Conservation (phyloP, 2,113 vertebrate genomes). For the Emydocephalus ijimae region DNA sequence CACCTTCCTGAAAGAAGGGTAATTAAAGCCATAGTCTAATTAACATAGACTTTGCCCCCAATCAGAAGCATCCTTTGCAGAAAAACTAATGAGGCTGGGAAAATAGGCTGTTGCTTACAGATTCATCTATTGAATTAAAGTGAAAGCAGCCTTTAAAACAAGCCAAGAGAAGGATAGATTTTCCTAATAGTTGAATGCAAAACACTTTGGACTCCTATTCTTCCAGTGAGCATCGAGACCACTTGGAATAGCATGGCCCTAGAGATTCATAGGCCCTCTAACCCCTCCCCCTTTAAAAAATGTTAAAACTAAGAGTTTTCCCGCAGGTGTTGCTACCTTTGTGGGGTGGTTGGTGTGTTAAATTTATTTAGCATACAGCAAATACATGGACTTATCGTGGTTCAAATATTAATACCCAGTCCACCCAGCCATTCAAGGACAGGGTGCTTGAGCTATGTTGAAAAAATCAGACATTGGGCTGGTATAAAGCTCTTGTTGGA, state of each 20-base stretch:
- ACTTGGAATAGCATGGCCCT: neutral
- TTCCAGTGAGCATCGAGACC: neutral
- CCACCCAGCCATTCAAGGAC: too few relatives aligned
- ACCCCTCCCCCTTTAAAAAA: neutral
- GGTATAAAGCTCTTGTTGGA: too few relatives aligned
- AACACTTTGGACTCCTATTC: neutral
- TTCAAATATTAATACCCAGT: too few relatives aligned
- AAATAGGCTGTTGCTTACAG: neutral
- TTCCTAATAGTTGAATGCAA: neutral
- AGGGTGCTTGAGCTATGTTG: too few relatives aligned
- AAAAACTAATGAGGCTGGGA: constrained; percentile 25
- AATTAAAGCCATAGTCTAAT: constrained; percentile 52
- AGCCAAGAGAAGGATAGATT: neutral
- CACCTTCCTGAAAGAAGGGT: constrained; percentile 34
- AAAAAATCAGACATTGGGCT: too few relatives aligned
- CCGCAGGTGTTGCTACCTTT: neutral
- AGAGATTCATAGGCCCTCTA: neutral
- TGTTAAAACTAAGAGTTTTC: neutral
- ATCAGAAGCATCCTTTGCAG: constrained; percentile 20
- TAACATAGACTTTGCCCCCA: constrained; percentile 16
- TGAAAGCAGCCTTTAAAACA: neutral
- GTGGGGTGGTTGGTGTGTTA: neutral
- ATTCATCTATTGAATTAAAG: neutral
- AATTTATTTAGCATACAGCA: neutral
- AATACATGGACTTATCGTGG: too few relatives aligned